Base-by-base conservation (phyloP, 2,113 vertebrate genomes). In the Seriola rivoliana region DNA sequence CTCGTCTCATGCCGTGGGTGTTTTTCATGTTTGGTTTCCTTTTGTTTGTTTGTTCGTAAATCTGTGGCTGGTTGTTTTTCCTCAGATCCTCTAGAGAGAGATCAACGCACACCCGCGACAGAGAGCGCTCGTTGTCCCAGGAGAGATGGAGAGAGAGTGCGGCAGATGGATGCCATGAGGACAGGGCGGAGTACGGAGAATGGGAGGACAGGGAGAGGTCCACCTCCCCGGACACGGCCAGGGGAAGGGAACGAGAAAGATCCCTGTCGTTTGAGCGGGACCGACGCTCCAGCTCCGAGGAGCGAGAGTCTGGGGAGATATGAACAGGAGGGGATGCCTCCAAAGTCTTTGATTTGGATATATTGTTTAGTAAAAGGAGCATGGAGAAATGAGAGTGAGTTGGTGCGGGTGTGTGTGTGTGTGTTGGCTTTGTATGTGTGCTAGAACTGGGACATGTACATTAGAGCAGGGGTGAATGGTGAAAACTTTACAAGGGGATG, bases 251-350 rank as follows among this genome's bases (percentile, higher is more conserved):
- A 16, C 85, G 94, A 67, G 93, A 94, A 85, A 78, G 92, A 62
- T 95, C 95, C 0, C 81, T 95, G 67, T 96, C 95, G 0, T 87
- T 74, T 1, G 95, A 96, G 84, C 90, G 94, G 74, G 94, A 96
- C 40, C 86, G 90, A 36, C 94, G 80, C 50, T 96, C 95, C 82
- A 96, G 94, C 87, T 96, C 95, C 0, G 95, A 94, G 72, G 95
- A 96, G 89, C 93, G 95, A 38, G 95, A 96, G 85, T 96, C 95
- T 0, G 95, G 95, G 23, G 95, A 96, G 86, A 95, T 96, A 86
- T 96, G 88, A 93, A 78, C 80, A 62, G 65, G 65, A 36, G 32
- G 54, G 63, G 23, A 48, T 14, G 3, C 64, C 74, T 85, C 75
- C 60, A n/a, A 65, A 32, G 63, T 81, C 62, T 83, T 76, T 71